These are phyloP conservation scores for Patiria pectinifera DNA, from an alignment of 53 echinoderm and acorn worm genomes.

Conservation along the genomic window DNA sequence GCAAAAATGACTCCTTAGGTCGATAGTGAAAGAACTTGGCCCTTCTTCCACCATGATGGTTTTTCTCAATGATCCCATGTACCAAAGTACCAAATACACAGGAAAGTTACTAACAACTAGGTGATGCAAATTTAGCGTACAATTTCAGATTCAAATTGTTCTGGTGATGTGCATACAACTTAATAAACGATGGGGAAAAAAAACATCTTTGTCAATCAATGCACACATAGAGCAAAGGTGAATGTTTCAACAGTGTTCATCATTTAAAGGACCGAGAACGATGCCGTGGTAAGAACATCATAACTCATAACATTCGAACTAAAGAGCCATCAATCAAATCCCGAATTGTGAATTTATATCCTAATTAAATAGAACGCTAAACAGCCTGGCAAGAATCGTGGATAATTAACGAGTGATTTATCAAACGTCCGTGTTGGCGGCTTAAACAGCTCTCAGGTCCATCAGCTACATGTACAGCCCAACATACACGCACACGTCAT, in stretches of 20 bases:
- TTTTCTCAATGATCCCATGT: no score
- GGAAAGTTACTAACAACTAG: no score
- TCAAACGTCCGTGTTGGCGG: slow-evolving; percentile 4
- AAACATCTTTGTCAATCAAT: no score
- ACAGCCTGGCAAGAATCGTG: slow-evolving; percentile 2
- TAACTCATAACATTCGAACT: background rate
- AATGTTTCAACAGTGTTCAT: background rate
- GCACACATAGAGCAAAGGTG: no score
- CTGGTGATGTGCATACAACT: no score
- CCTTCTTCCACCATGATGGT: no score
- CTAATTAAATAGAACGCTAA: slow-evolving; percentile 39
- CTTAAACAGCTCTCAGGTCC: slow-evolving; percentile 29
- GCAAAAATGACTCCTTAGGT: no score
- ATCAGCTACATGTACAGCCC: background rate
- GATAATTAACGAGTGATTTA: slow-evolving; percentile 43
- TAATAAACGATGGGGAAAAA: no score
- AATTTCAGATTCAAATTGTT: no score
- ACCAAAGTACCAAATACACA: no score
- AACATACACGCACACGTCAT: background rate
- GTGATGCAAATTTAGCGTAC: no score
- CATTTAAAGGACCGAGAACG: background rate
- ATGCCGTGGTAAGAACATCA: background rate
- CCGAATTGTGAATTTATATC: slow-evolving; percentile 16
- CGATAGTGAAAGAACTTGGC: no score
- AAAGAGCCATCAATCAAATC: background rate